Conservation (phyloP, 2,113 vertebrate genomes). For the Indri indri region DNA sequence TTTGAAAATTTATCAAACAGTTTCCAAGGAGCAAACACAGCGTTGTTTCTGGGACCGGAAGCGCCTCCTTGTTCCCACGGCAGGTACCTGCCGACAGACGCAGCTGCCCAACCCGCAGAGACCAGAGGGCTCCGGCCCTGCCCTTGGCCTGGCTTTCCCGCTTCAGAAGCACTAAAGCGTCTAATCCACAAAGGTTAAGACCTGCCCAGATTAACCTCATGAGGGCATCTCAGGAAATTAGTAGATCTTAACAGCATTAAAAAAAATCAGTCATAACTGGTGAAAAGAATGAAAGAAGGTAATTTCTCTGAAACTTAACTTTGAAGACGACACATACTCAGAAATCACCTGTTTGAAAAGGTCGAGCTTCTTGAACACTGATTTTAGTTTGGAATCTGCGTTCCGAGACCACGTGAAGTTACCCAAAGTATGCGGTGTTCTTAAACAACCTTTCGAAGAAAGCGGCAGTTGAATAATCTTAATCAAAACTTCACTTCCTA, state of each 20-base stretch:
- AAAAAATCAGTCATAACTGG: neutral
- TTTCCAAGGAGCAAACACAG: neutral
- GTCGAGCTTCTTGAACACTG: constrained; percentile 42
- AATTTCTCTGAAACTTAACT: constrained; percentile 33
- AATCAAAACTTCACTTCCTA: constrained; percentile 1
- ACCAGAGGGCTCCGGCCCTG: constrained; percentile 40
- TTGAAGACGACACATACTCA: constrained; percentile 3
- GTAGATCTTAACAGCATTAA: neutral
- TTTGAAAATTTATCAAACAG: neutral
- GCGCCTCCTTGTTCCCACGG: constrained; percentile 28
- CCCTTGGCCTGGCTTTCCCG: constrained; percentile 28
- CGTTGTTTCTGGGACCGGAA: constrained; percentile 41
- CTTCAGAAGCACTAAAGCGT: constrained; percentile 57
- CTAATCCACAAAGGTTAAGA: constrained; percentile 28
- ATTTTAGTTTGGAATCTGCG: constrained; percentile 31
- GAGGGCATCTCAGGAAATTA: neutral
- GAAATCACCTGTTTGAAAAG: constrained; percentile 33
- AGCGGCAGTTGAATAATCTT: neutral
- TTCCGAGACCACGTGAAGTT: constrained; percentile 49
- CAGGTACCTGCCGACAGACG: neutral
- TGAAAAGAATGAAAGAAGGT: constrained; percentile 1
- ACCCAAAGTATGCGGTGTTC: constrained; percentile 24
- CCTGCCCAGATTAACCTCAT: neutral
- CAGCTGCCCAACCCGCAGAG: neutral
- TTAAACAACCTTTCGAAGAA: constrained; percentile 29